Evolutionary conservation across 2,797 vertebrate species (phyloP), one percentile per base, ranked within the genome.

Genomic region (Anguilla anguilla): DNA sequence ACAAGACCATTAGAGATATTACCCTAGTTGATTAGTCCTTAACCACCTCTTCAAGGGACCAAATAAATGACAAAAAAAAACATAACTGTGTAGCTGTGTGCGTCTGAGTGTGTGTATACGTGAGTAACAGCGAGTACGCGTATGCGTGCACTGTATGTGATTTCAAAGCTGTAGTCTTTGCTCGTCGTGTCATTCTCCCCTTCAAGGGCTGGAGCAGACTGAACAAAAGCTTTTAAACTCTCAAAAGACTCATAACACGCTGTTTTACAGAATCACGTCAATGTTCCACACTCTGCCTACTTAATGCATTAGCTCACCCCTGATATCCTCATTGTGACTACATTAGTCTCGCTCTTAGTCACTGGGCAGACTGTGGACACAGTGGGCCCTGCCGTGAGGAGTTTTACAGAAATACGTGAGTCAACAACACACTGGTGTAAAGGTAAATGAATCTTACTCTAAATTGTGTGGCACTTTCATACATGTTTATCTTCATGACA

Each of bases 61-160:
- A n/a, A 51, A 64, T 72, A 84, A 87, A 85, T 69, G 83, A 86
- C 90, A 72, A 49, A 64, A 10, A 81, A 82, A 49, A 43, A 9
- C 6, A 22, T 53, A 53, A 53, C 25, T 69, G n/a, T 28, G n/a
- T 11, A 28, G 15, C 72, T 77, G 28, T 39, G 28, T 17, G 74
- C 0, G 19, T 46, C 31, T 79, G 74, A 19, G 74, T 43, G 69
- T 31, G 69, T 72, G 28, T 74, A 39, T 39, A 74, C 13, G 31
- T 74, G 35, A 39, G 72, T 43, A 35, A 43, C 3, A 53, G 39
- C 43, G 35, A 3, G 15, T 74, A 17, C 49, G 7, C 49, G 7
- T 59, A 53, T 51, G 55, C 35, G 31, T 31, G 51, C 46, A 51
- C 31, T 17, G 59, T 86, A 72, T 86, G 46, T 69, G 74, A 25